Evolutionary conservation across 2,113 vertebrate species (phyloP).

Genomic region (cattle (Bos taurus)): DNA sequence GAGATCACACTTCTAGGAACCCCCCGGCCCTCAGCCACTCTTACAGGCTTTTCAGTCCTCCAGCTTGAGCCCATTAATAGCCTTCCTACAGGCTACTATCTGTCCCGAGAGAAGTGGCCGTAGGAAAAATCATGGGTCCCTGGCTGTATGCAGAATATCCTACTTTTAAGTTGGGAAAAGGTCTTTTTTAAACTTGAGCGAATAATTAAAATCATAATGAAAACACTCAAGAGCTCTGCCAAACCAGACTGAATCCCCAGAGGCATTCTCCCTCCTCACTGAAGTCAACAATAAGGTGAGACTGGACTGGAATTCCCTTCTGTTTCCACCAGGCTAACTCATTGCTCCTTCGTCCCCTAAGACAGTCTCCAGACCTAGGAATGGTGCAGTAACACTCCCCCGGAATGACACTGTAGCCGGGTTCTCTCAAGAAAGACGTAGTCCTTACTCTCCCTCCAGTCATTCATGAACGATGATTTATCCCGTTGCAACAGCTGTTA

Average conservation of each 20-base stretch:
- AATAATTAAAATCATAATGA: neutral
- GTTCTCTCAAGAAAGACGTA: too few relatives aligned
- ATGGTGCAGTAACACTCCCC: too few relatives aligned
- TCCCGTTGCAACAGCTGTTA: neutral
- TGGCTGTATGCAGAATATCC: neutral
- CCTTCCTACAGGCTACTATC: neutral
- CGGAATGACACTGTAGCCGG: neutral
- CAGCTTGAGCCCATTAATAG: neutral
- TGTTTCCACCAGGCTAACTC: neutral
- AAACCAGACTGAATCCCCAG: neutral
- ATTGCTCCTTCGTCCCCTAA: too few relatives aligned
- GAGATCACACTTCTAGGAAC: neutral
- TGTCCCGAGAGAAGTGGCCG: neutral
- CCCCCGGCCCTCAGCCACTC: too few relatives aligned
- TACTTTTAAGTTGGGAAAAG: neutral
- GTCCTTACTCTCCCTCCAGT: neutral
- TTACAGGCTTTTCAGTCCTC: neutral
- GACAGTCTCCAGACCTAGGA: neutral
- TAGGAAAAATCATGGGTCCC: neutral
- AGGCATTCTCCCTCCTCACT: neutral
- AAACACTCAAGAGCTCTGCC: neutral
- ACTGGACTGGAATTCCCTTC: neutral
- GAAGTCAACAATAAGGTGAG: neutral
- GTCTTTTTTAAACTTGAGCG: neutral
- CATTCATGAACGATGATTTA: neutral